Base-by-base conservation (phyloP, 2,797 vertebrate genomes). In the Argyrosomus regius region DNA sequence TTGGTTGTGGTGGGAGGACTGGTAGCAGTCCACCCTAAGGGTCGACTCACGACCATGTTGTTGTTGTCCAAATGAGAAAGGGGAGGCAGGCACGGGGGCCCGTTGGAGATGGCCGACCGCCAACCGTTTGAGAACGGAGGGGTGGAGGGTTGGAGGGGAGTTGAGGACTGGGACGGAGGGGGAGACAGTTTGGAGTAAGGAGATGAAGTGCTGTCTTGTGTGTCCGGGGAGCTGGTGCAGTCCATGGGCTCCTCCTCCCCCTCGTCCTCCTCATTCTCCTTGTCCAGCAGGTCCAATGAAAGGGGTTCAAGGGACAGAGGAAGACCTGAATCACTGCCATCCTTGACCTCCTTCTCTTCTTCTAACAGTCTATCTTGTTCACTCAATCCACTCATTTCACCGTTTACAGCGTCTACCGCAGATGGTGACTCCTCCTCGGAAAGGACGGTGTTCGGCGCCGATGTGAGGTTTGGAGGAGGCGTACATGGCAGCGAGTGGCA, bases 401-500 rank as follows among this genome's bases (percentile, higher is more conserved):
- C 43, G 0, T 67, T 57, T 1, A 50, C 63, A 8, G 50, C 9
- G 50, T 75, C 59, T 7, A 24, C 14, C 3, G 83, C 77, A 0
- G 49, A 69, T 3, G 49, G 18, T 0, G 70, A 49, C 54, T 67
- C 87, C 65, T 82, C 91, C 60, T 92, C 46, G 0, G 57, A 59
- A 10, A 90, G 83, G 58, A 61, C 0, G 0, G 31, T 56, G 75
- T 86, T 88, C 0, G 88, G 94, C 0, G 92, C 86, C 0, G 91
- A 91, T 0, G 94, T 93, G 65, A 96, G 91, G 80, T 97, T 90
- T 0, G 97, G 96, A 8, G 96, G 96, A 0, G 97, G 96, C 16
- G 97, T 97, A 28, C 96, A 89, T 0, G 98, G 98, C 43, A 99
- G 95, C 0, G 98, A 99, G 78, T 94, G 96, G 92, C 97, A 97